Percentiles rank a stretch among this genome's conserved stretches.
These are phyloP conservation scores for Ellobium chinense DNA, from an alignment of 2,888 invertebrate species.

Conservation along the genomic window DNA sequence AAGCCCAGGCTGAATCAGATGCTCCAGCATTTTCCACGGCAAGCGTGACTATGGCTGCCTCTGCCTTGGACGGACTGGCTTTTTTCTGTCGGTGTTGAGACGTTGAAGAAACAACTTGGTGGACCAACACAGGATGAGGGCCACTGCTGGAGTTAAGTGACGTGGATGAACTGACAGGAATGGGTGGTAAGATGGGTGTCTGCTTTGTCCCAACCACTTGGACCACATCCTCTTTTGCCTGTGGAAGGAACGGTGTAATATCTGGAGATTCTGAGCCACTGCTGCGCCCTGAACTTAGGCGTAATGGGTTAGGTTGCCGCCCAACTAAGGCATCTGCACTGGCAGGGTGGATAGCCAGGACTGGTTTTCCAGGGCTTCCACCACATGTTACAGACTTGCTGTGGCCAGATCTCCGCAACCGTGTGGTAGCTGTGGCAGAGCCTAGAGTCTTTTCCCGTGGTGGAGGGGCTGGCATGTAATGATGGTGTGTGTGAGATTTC, in stretches of 20 bases:
- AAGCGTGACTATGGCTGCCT: conserved; percentile 63
- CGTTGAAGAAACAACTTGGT: conserved; percentile 54
- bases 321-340: conserved; percentile 12
- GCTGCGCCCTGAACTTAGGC: conserved; percentile 53
- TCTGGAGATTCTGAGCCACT: conserved; percentile 64
- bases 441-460: conserved; percentile 21
- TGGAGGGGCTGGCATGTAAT: conserved; percentile 28
- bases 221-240: conserved; percentile 42
- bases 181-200: conserved; percentile 58
- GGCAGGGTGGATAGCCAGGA: conserved; percentile 17
- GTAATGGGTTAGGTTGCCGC: conserved; percentile 47
- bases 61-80: conserved; percentile 56
- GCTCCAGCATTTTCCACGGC: conserved; percentile 68
- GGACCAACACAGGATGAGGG: conserved; percentile 53
- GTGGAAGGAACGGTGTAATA: conserved; percentile 62
- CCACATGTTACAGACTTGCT: background rate
- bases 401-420: conserved; percentile 27
- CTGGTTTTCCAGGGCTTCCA: background rate
- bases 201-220: conserved; percentile 42
- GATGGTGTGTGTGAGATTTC: conserved; percentile 22
- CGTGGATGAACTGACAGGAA: conserved; percentile 26
- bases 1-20: conserved; percentile 57
- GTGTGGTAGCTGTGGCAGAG: conserved; percentile 14
- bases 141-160: background rate
- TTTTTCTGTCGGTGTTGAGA: conserved; percentile 44